Base-by-base conservation (phyloP, 2,797 vertebrate species). In the Ceryle rudis region DNA sequence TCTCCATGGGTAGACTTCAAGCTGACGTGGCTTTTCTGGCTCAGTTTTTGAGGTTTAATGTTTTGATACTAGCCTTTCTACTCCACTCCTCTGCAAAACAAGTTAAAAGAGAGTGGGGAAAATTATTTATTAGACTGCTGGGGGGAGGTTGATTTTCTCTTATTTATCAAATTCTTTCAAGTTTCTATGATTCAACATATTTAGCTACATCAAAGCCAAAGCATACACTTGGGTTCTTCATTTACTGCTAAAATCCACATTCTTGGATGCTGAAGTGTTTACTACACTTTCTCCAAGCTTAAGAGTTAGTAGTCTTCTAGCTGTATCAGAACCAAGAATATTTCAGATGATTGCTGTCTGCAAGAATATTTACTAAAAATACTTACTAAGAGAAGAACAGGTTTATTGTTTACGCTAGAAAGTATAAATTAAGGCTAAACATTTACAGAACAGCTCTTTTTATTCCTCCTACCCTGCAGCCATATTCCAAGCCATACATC, bases 141-240 rank as follows among this genome's bases (percentile, higher is more conserved):
- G 35, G 62, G 66, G 25, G 18, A 79, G 14, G 66, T 5, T 93
- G 69, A 52, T 83, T 93, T 92, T 64, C 67, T 94, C 62, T 78
- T 47, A 86, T 91, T 93, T 89, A 89, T 74, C 79, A 89, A 91
- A 80, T 90, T 92, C 70, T 80, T 91, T 91, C 77, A 89, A 84
- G 55, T 83, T 51, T 83, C 69, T 72, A 28, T 75, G 80, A 66
- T 86, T 91, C 75, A 86, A 90, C 51, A 47, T 66, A 89, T 78
- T 89, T 77, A 91, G 65, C 52, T 86, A 89, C 65, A 90, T 94
- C 90, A 92, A 91, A 93, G 74, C 49, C 72, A 80, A 91, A 80
- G 21, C 65, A 83, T 14, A 88, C 44, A 86, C 37, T 89, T 23
- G 29, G 75, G n/a, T 89, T 89, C 81, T 64, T 75, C 9, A 70